Evolutionary conservation across 2,113 vertebrate genomes (phyloP), one percentile per base, ranked within the genome.

Genomic region (Piaya cayana): DNA sequence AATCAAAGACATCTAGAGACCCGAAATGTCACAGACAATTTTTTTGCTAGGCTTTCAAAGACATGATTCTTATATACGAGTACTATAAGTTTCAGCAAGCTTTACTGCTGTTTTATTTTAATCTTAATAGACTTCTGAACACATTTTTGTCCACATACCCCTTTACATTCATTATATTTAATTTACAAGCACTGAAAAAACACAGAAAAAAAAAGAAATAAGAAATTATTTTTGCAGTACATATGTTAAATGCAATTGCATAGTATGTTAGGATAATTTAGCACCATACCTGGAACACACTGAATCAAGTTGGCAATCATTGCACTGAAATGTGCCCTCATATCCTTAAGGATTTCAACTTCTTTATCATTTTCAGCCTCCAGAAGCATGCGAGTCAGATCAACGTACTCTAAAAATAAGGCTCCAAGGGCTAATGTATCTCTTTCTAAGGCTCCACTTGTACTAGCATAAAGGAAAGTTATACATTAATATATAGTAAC

Each of bases 291-390:
- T 98, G 99, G 99, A 68, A 99, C 98, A 96, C 99, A 99, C 50
- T 99, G 99, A 95, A 99, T 99, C 98, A 99, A 97, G 97, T 99
- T 99, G 96, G 99, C 99, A 83, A 99, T 98, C 98, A 98, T 98
- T 50, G 98, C 99, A 83, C 99, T 99, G 95, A 99, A 99, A 97
- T 99, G 99, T 32, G 99, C 99, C 96, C 99, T 98, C 94, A 99
- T 99, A 96, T 99, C 99, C 97, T 99, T 99, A 15, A 99, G 98
- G 86, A 99, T 99, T 69, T 99, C 99, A 19, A 99, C 98, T 96
- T 99, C 99, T 98, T 99, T 99, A 92, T 99, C 99, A 71, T 99
- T 99, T 98, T 99, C 99, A 50, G 99, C 99, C 92, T 99, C 99
- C 85, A 99, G 96, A 64, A 99, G 99, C 99, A 99, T 99, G 69